phyloP scores from a whole-genome alignment of 2,888 invertebrate species.

The Monoplex corrugatus region DNA sequence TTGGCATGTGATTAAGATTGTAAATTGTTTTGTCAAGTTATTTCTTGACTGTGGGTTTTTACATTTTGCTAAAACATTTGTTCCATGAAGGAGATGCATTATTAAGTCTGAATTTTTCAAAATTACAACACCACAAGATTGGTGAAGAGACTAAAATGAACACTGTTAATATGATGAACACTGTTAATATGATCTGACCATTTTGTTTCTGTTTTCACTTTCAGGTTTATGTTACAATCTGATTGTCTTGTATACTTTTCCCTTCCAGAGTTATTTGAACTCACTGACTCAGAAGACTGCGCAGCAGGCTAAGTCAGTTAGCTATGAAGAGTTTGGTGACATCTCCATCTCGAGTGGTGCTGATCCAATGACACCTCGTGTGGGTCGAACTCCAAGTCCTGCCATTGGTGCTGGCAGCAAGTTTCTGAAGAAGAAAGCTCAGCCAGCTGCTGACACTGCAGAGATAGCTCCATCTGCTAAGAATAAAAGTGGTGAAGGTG shows the following conservation, averaged over 20 bases:
- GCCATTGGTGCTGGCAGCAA: constrained; percentile 65
- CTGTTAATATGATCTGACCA: background rate
- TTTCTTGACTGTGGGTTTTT: too few species aligned
- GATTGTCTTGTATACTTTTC: background rate
- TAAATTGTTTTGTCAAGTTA: too few species aligned
- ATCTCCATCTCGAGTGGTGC: constrained; percentile 74
- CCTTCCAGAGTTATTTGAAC: constrained; percentile 69
- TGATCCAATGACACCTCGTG: constrained; percentile 61
- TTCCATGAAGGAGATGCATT: too few species aligned
- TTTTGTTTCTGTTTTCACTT: too few species aligned
- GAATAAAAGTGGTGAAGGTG: background rate
- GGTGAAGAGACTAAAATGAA: too few species aligned
- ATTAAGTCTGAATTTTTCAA: too few species aligned
- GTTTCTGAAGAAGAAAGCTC: constrained; percentile 70
- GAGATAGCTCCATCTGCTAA: background rate
- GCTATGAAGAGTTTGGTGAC: constrained; percentile 75
- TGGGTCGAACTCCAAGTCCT: constrained; percentile 55
- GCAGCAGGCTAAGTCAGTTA: constrained; percentile 67
- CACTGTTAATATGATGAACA: too few species aligned
- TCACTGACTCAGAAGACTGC: constrained; percentile 70
- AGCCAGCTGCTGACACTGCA: constrained; percentile 45
- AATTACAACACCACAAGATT: too few species aligned
- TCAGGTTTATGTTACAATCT: too few species aligned
- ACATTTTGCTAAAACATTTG: too few species aligned
- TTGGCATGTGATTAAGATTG: too few species aligned